Evolutionary conservation across 2,797 vertebrate species (phyloP).

Genomic region (Amblyraja radiata): DNA sequence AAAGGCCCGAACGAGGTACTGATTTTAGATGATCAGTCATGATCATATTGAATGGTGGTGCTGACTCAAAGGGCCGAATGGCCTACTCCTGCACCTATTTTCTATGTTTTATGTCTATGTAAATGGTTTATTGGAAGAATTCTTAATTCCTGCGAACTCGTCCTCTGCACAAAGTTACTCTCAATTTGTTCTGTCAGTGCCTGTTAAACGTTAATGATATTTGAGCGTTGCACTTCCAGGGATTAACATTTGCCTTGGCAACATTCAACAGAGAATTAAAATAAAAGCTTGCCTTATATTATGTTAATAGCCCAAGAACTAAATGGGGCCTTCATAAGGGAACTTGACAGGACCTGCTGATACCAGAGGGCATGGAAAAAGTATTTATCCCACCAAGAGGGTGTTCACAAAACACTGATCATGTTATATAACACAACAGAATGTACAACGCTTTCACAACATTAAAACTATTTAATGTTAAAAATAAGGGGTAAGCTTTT

Average conservation of each 20-base stretch:
- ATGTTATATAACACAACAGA: not conserved
- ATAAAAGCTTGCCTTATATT: not conserved
- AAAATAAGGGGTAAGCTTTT: too few species aligned
- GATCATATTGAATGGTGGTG: too few species aligned
- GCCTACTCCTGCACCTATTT: too few species aligned
- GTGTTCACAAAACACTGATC: not conserved
- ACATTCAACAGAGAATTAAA: not conserved
- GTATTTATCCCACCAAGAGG: too few species aligned
- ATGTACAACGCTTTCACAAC: not conserved
- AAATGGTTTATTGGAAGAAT: too few species aligned
- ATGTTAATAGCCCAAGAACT: constrained; percentile 2
- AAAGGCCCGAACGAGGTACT: too few species aligned
- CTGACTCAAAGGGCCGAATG: too few species aligned
- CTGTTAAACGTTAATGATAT: not conserved
- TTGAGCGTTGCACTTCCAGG: not conserved
- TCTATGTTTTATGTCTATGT: too few species aligned
- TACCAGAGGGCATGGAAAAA: not conserved
- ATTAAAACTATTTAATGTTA: too few species aligned
- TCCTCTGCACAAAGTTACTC: not conserved
- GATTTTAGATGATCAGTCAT: too few species aligned
- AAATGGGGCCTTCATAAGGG: not conserved
- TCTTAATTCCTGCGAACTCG: not conserved
- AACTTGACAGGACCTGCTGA: not conserved
- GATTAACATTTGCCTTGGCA: not conserved
- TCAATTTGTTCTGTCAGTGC: not conserved